Evolutionary conservation across 2,113 vertebrate genomes (phyloP).

Genomic region (Lampris incognitus): DNA sequence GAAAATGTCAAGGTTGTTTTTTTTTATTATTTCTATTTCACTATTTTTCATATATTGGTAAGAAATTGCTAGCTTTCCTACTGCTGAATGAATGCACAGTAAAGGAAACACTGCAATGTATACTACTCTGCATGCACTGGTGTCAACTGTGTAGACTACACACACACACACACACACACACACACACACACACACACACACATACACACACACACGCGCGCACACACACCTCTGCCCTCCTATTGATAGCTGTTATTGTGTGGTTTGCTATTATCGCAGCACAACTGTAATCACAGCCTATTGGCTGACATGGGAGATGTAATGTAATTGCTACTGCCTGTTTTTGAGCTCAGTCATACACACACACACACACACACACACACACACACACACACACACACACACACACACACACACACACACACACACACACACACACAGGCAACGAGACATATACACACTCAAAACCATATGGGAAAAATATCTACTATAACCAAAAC

Average conservation of each 20-base stretch:
- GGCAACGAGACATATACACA: constrained; percentile 1
- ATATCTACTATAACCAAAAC: too few species aligned
- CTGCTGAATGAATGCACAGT: neutral
- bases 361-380: neutral
- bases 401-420: neutral
- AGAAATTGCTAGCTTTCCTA: neutral
- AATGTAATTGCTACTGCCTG: constrained; percentile 13
- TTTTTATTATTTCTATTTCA: constrained; percentile 8
- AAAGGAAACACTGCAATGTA: constrained; percentile 7
- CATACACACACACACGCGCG: constrained; percentile 1
- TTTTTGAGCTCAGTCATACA: constrained; percentile 5
- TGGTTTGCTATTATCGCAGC: neutral
- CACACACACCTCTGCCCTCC: constrained; percentile 9
- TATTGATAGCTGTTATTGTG: neutral
- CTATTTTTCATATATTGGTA: neutral
- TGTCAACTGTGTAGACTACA: constrained; percentile 19
- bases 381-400: neutral
- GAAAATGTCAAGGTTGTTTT: neutral
- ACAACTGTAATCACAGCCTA: neutral
- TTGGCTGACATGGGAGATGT: neutral
- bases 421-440: neutral
- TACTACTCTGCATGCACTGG: constrained; percentile 58
- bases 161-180: neutral
- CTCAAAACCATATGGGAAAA: constrained; percentile 1
- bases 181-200: constrained; percentile 1